Evolutionary conservation across 2,113 vertebrate genomes (phyloP), one percentile per base, ranked within the genome.

Genomic region (Seriola quinqueradiata): DNA sequence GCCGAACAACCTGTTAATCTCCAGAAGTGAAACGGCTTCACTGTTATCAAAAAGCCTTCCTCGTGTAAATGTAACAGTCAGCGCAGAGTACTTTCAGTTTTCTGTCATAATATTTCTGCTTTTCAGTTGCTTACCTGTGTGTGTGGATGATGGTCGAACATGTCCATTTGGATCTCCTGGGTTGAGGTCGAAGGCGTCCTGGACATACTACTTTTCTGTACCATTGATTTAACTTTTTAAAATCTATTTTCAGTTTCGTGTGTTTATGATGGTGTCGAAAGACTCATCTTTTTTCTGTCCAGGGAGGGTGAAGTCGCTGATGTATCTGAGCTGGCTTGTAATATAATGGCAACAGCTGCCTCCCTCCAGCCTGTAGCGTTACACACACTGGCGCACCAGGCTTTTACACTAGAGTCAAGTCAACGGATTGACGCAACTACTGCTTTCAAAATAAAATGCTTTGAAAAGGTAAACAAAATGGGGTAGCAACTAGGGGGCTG

Each of bases 161-260:
- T 97, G 94, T 98, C 97, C 97, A 98, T 99, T 92, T 97, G 97
- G 93, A 99, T 99, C 95, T 99, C 98, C 95, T 98, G 97, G 92
- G 96, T 96, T 89, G 98, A 97, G 95, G 96, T 97, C 95, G 96
- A 97, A 89, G 97, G 96, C 92, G 97, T 97, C 95, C 97, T 96
- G 95, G 97, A 97, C 98, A 99, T 99, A 94, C 96, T 95, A 96
- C 96, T 96, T 96, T 98, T 97, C 96, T 97, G 98, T 96, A 99
- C 98, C 98, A 99, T 97, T 95, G 95, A 96, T 93, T 95, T 93
- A 71, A 94, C 90, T 94, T 92, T 95, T 90, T n/a, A 25, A 75
- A 40, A 88, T 91, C 86, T 90, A 82, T 77, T 86, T 70, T 78
- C 57, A 85, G 48, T 87, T 87, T 87, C 46, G 63, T 90, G 52